Percentiles rank a stretch among this genome's conserved stretches.
phyloP scores from a whole-genome alignment of 2,797 vertebrate genomes.

The Psittacula echo region DNA sequence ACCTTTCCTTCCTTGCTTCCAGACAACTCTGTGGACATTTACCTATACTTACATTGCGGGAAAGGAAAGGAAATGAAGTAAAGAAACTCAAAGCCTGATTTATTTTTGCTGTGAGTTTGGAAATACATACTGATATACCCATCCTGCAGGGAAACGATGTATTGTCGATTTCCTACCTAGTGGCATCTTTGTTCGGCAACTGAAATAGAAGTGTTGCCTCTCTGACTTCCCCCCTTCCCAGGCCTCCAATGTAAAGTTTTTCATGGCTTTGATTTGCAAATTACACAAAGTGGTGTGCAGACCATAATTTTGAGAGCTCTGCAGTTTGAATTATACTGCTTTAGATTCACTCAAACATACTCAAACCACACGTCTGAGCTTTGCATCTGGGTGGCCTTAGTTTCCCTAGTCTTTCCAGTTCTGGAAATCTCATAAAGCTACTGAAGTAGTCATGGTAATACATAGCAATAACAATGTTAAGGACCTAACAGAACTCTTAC shows the following conservation, averaged over 20 bases:
- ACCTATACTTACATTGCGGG: not conserved
- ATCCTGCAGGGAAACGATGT: not conserved
- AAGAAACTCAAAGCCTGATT: not conserved
- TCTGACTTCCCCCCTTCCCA: not conserved
- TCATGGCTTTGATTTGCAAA: not conserved
- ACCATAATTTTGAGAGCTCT: not conserved
- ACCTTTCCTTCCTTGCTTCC: not conserved
- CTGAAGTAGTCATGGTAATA: not conserved
- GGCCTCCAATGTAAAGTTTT: not conserved
- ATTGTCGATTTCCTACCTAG: not conserved
- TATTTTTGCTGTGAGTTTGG: not conserved
- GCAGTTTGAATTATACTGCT: not conserved
- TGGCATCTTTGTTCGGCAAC: not conserved
- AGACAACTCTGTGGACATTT: not conserved
- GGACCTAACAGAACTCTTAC: constrained; percentile 72
- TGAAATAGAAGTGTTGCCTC: not conserved
- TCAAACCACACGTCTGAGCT: not conserved
- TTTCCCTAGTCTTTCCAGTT: not conserved
- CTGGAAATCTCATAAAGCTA: not conserved
- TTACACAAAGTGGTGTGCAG: not conserved
- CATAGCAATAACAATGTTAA: not conserved
- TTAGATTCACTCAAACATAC: not conserved
- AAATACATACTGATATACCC: not conserved
- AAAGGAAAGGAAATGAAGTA: not conserved
- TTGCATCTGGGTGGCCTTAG: not conserved